phyloP scores from a whole-genome alignment of 2,888 invertebrate species.

The Nezara viridula region DNA sequence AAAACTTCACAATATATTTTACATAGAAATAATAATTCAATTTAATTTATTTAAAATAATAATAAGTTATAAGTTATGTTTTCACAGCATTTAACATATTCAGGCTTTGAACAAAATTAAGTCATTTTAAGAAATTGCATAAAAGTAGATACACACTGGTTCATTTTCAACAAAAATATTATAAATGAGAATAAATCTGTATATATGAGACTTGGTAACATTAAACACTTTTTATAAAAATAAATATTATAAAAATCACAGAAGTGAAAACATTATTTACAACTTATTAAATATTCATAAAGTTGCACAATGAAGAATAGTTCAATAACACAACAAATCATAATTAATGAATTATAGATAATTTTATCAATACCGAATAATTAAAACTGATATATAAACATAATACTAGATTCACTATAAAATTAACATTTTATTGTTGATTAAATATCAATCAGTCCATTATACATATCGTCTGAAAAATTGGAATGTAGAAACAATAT shows the following conservation, averaged over 20 bases:
- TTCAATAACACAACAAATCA: not conserved
- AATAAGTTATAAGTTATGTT: not conserved
- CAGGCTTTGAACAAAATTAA: not conserved
- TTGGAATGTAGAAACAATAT: not conserved
- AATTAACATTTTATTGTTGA: not conserved
- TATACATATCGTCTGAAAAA: not conserved
- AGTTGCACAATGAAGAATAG: not conserved
- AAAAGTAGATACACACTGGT: not conserved
- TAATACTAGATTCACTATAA: not conserved
- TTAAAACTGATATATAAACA: not conserved
- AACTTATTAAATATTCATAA: not conserved
- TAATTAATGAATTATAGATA: not conserved
- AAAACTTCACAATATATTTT: not conserved
- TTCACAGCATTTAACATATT: not conserved
- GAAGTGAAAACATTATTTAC: not conserved
- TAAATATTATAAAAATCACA: not conserved
- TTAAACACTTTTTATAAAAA: not conserved
- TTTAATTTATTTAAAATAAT: not conserved
- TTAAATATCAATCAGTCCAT: not conserved
- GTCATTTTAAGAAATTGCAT: not conserved
- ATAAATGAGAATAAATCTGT: not conserved
- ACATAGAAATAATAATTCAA: not conserved
- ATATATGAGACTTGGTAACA: not conserved
- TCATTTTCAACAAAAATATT: not conserved
- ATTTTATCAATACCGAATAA: not conserved